A percentile compares a stretch with the other conserved stretches of the same genome.
These are phyloP conservation scores for Holotrichia oblita DNA, from an alignment of 1,140 invertebrate species.

Conservation along the genomic window DNA sequence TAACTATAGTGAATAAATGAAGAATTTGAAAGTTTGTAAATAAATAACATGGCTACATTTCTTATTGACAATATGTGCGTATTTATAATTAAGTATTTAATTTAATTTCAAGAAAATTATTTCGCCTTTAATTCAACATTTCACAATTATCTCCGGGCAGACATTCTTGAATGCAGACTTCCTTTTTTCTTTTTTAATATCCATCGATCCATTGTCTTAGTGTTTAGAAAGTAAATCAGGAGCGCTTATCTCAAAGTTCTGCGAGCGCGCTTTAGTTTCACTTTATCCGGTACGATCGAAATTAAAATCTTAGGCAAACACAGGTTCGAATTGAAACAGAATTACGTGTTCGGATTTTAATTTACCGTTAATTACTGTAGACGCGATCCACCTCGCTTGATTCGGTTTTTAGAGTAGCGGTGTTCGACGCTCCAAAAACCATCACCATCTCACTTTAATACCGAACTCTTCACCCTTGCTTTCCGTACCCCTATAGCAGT, in stretches of 20 bases:
- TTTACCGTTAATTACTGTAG: slow-evolving; percentile 43
- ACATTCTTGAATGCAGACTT: neutral
- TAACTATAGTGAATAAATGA: no score
- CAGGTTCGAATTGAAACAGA: slow-evolving; percentile 41
- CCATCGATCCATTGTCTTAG: neutral
- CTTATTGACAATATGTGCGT: no score
- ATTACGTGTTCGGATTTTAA: slow-evolving; percentile 44
- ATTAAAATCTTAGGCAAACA: slow-evolving; percentile 41
- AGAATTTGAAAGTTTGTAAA: no score
- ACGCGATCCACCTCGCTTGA: slow-evolving; percentile 10
- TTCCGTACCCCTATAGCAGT: neutral
- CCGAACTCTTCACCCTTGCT: neutral
- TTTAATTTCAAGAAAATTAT: no score
- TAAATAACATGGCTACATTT: no score
- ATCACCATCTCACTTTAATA: neutral
- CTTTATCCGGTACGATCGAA: slow-evolving; percentile 32
- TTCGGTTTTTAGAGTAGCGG: neutral
- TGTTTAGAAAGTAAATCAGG: neutral
- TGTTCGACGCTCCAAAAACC: neutral
- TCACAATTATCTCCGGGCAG: neutral
- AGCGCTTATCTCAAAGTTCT: slow-evolving; percentile 27
- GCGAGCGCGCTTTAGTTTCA: slow-evolving; percentile 23
- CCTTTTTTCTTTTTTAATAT: neutral
- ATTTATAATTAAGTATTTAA: no score
- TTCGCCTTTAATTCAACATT: no score